Conservation (phyloP, 2,797 vertebrate species). For the Merluccius polli region DNA sequence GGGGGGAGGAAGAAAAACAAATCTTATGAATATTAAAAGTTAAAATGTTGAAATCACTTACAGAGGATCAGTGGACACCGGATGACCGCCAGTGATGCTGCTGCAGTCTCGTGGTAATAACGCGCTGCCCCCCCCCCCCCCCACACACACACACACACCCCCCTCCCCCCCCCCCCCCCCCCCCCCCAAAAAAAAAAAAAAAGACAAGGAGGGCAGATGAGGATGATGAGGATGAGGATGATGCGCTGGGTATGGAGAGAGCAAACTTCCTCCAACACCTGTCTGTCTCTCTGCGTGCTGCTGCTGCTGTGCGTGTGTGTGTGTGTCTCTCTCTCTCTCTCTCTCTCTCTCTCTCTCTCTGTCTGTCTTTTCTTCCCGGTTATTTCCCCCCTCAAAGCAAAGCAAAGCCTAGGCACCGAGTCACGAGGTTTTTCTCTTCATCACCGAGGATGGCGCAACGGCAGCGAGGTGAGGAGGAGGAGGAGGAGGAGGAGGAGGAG, state of each 20-base stretch:
- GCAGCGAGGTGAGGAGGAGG: constrained; percentile 1
- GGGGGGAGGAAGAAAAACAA: no score
- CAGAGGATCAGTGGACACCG: constrained; percentile 59
- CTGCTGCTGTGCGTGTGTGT: constrained; percentile 4
- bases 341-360: no score
- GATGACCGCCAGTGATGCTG: constrained; percentile 55
- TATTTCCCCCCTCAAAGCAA: no score
- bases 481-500: no score
- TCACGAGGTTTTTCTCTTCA: constrained; percentile 75
- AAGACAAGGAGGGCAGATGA: constrained; percentile 35
- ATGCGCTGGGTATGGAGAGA: constrained; percentile 32
- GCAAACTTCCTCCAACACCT: constrained; percentile 69
- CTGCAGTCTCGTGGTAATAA: constrained; percentile 45
- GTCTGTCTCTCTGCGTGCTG: constrained; percentile 30
- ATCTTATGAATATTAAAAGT: no score
- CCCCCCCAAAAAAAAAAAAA: no score
- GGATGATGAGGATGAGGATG: no score
- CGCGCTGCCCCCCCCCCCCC: constrained; percentile 38
- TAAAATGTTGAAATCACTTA: constrained; percentile 62
- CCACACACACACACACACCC: no score
- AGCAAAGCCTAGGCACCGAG: constrained; percentile 52
- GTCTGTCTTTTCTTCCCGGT: no score
- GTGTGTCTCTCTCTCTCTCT: background rate
- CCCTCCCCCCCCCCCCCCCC: no score
- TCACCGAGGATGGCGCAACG: constrained; percentile 26